Base-by-base conservation (phyloP, 1,140 invertebrate species). In the Brachionus koreanus region DNA sequence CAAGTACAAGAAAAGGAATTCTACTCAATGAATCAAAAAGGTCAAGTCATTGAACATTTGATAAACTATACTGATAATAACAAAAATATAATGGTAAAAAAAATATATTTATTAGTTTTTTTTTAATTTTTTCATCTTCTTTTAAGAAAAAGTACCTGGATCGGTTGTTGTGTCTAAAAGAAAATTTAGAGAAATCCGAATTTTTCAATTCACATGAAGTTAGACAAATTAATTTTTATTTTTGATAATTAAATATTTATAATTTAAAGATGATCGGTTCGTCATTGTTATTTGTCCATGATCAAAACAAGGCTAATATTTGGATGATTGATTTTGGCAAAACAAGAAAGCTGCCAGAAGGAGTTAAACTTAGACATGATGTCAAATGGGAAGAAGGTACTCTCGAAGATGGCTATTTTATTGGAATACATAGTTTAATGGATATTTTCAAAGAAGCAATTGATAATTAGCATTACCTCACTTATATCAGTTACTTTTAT, bases 321-420 rank as follows among this genome's bases (percentile, higher is more conserved):
- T 98, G 96, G 96, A 92, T 99, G 90, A 99, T 98, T 79, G 97
- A 98, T 89, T 99, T 99, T 89, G 97, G 96, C 7, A 98, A 98
- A 88, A 97, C 95, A 2, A 91, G 94, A 65, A 91, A 92, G 3
- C 67, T 87, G 12, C 84, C 84, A 4, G 83, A 84, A 12, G 83
- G 79, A 16, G 86, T 93, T 61, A 89, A 86, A 69, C 93, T 98
- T 79, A 91, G 92, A 83, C 97, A 98, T 87, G 91, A 92, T 77
- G 91, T 91, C 7, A 91, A 92, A 49, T 98, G 96, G 97, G 92
- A 93, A 84, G 94, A 97, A 39, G 96, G 96, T n/a, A 98, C 97
- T 87, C 95, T 98, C 86, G 97, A 99, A 90, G 97, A 99, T 87
- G 97, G 97, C 35, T 98, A 98, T 88, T 90, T 98, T 74, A 93